A percentile compares a stretch with the other conserved stretches of the same genome.
phyloP scores from a whole-genome alignment of 2,888 invertebrate species.

The Apotomis turbidana region DNA sequence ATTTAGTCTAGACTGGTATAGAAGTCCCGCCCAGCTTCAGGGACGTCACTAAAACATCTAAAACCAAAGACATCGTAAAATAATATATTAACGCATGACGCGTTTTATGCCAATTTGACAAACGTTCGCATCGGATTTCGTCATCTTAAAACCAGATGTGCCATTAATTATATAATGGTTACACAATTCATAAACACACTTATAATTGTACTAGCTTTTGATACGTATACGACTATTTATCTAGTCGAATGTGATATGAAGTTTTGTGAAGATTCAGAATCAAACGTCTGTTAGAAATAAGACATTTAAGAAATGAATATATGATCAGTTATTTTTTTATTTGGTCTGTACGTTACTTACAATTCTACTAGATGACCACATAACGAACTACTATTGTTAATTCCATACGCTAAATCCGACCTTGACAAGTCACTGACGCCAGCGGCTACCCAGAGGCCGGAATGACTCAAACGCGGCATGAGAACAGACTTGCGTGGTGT shows the following conservation, averaged over 20 bases:
- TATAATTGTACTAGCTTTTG: not conserved
- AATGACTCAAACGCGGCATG: conserved; percentile 59
- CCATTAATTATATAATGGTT: not conserved
- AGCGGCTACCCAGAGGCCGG: conserved; percentile 38
- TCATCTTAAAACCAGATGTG: conserved; percentile 16
- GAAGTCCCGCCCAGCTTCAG: too few species aligned
- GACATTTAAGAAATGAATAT: too few species aligned
- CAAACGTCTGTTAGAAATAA: too few species aligned
- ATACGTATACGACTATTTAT: too few species aligned
- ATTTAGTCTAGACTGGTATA: too few species aligned
- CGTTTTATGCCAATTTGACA: conserved; percentile 14
- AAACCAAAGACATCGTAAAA: conserved; percentile 6
- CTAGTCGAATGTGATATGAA: too few species aligned
- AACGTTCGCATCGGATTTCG: conserved; percentile 1
- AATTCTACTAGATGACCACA: too few species aligned
- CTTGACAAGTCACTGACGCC: conserved; percentile 29
- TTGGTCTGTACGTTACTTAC: too few species aligned
- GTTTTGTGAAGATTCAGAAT: too few species aligned
- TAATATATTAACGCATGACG: conserved; percentile 21
- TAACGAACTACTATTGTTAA: conserved; percentile 3
- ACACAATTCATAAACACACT: not conserved
- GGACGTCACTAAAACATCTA: too few species aligned
- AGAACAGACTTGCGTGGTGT: conserved; percentile 77
- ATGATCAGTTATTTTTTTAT: too few species aligned
- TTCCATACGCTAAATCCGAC: conserved; percentile 26